Evolutionary conservation across 2,888 invertebrate genomes (phyloP).

Genomic region (Agrochola macilenta): DNA sequence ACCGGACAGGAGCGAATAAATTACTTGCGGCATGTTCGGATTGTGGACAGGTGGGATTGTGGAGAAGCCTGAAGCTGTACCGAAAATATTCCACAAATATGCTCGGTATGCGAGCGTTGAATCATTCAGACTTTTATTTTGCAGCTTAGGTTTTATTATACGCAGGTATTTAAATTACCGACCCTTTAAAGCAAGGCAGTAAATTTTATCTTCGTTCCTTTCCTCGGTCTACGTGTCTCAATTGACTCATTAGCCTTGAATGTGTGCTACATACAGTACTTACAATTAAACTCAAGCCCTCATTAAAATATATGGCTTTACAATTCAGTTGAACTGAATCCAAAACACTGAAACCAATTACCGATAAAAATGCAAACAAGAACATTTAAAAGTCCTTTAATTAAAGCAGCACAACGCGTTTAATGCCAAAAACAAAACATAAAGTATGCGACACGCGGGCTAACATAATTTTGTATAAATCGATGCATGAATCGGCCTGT

Average conservation of each 20-base stretch:
- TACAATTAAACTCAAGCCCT: conserved; percentile 41
- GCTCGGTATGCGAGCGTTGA: conserved; percentile 57
- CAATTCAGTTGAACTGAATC: conserved; percentile 22
- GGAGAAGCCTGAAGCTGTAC: conserved; percentile 67
- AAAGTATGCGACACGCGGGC: conserved; percentile 61
- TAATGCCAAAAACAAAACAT: conserved; percentile 61
- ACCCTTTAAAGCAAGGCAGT: conserved; percentile 39
- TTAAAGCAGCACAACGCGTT: conserved; percentile 54
- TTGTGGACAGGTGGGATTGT: conserved; percentile 83
- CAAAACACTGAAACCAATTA: conserved; percentile 44
- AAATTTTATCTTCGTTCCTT: conserved; percentile 36
- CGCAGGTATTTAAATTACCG: conserved; percentile 60
- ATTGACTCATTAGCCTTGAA: conserved; percentile 55
- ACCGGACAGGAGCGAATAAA: conserved; percentile 74
- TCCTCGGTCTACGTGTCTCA: conserved; percentile 31
- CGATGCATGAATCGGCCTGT: conserved; percentile 65
- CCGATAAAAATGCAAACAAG: conserved; percentile 38
- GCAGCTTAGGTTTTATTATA: conserved; percentile 50
- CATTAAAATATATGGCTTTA: conserved; percentile 36
- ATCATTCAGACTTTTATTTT: conserved; percentile 55
- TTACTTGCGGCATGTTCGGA: conserved; percentile 79
- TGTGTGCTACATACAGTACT: conserved; percentile 25
- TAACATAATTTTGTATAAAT: conserved; percentile 69
- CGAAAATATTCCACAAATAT: conserved; percentile 73
- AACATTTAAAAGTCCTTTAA: conserved; percentile 53